phyloP scores from a whole-genome alignment of 2,888 invertebrate species.

The Oscheius sp. region DNA sequence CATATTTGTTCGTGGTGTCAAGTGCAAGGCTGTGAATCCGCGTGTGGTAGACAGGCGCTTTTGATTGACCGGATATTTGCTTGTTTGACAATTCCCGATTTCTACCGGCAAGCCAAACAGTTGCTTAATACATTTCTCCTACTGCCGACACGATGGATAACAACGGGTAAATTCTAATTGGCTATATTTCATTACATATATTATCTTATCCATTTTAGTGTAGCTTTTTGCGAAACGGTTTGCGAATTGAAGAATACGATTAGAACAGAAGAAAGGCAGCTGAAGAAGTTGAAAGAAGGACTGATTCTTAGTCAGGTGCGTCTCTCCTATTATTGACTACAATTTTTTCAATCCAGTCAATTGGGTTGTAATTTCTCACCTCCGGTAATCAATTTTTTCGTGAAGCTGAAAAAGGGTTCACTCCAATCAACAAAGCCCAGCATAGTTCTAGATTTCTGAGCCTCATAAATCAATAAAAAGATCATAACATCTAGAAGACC shows the following conservation, averaged over 20 bases:
- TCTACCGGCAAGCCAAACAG: slow-evolving; percentile 24
- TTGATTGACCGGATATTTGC: slow-evolving; percentile 30
- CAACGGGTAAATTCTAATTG: background rate
- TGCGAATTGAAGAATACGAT: slow-evolving; percentile 4
- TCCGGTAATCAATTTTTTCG: too few species aligned
- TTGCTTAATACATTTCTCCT: slow-evolving; percentile 10
- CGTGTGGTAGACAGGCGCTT: slow-evolving; percentile 20
- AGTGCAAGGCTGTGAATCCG: slow-evolving; percentile 9
- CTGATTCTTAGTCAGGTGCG: slow-evolving; percentile 16
- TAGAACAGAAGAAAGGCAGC: slow-evolving; percentile 10
- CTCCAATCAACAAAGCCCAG: too few species aligned
- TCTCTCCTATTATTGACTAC: too few species aligned
- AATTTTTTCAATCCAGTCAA: too few species aligned
- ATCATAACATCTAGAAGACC: too few species aligned
- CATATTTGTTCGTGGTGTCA: slow-evolving; percentile 2
- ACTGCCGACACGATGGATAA: background rate
- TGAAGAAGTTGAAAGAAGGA: background rate
- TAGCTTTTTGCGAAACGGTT: slow-evolving; percentile 6
- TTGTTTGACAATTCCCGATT: slow-evolving; percentile 25
- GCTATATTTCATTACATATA: background rate
- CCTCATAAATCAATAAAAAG: too few species aligned
- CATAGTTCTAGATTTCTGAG: too few species aligned
- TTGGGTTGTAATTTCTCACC: too few species aligned
- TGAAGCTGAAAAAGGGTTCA: too few species aligned
- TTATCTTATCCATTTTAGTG: background rate